Evolutionary conservation across 2,888 invertebrate genomes (phyloP).

Genomic region (Luffia ferchaultella): DNA sequence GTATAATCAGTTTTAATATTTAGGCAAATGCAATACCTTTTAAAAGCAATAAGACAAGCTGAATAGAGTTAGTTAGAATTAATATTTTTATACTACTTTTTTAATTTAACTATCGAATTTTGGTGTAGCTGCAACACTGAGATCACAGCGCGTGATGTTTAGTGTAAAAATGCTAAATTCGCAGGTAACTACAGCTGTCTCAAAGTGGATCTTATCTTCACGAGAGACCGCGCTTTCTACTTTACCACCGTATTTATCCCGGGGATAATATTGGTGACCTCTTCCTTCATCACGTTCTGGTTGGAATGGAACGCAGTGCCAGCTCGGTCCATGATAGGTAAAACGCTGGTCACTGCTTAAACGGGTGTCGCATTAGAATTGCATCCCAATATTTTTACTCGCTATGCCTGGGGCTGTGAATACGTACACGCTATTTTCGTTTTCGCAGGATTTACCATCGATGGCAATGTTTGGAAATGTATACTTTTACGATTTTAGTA

Average conservation of each 20-base stretch:
- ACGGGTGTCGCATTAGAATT: constrained; percentile 31
- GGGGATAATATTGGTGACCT: constrained; percentile 88
- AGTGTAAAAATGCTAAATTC: constrained; percentile 20
- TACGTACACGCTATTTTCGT: constrained; percentile 35
- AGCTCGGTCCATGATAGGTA: constrained; percentile 89
- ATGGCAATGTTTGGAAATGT: not conserved
- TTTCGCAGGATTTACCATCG: not conserved
- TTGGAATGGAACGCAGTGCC: constrained; percentile 92
- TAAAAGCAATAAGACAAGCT: constrained; percentile 49
- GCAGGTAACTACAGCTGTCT: constrained; percentile 91
- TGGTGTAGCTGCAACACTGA: not conserved
- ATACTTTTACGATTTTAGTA: too few relatives aligned
- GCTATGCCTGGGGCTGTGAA: constrained; percentile 50
- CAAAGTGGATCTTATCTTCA: constrained; percentile 86
- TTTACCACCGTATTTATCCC: constrained; percentile 92
- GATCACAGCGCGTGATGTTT: constrained; percentile 1
- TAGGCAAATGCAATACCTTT: not conserved
- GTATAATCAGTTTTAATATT: not conserved
- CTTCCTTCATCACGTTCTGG: constrained; percentile 89
- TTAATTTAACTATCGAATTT: not conserved
- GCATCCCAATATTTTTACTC: constrained; percentile 36
- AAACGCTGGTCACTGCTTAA: constrained; percentile 45
- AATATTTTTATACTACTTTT: not conserved
- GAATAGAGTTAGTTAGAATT: constrained; percentile 63
- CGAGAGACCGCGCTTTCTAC: constrained; percentile 89